Evolutionary conservation across 2,888 invertebrate species (phyloP).

Genomic region (Graphium colonna): DNA sequence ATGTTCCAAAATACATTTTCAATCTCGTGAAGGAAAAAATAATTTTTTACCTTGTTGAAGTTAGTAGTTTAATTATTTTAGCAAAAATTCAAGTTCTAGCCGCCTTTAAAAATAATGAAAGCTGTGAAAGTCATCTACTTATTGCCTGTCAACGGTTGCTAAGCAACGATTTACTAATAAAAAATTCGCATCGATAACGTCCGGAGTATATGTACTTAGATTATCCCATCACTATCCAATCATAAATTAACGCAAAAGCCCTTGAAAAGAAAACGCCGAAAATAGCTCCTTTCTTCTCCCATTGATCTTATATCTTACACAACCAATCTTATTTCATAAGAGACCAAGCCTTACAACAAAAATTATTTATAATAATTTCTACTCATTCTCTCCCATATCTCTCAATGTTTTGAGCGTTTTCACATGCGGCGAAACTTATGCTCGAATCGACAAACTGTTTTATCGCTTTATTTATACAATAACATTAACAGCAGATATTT

Average conservation of each 20-base stretch:
- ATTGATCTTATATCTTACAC: constrained; percentile 46
- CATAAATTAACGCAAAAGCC: constrained; percentile 6
- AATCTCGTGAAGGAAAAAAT: too few species aligned
- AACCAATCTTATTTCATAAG: constrained; percentile 68
- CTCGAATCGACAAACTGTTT: neutral
- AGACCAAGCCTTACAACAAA: constrained; percentile 45
- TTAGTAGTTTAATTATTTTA: too few species aligned
- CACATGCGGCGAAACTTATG: constrained; percentile 18
- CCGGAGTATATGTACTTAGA: too few species aligned
- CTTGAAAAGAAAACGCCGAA: constrained; percentile 45
- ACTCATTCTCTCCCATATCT: constrained; percentile 26
- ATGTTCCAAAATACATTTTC: too few species aligned
- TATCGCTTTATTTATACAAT: neutral
- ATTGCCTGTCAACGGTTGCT: too few species aligned
- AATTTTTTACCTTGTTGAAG: too few species aligned
- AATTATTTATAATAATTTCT: constrained; percentile 33
- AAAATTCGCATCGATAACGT: too few species aligned
- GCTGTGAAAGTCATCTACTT: too few species aligned
- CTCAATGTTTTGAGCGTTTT: constrained; percentile 29
- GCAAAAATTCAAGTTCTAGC: too few species aligned
- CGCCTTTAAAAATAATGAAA: too few species aligned
- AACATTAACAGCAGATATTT: neutral
- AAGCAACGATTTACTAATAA: too few species aligned
- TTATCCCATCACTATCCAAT: neutral
- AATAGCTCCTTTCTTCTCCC: constrained; percentile 39